Conservation (phyloP, 2,888 invertebrate genomes). For the Lasioglossum morio region DNA sequence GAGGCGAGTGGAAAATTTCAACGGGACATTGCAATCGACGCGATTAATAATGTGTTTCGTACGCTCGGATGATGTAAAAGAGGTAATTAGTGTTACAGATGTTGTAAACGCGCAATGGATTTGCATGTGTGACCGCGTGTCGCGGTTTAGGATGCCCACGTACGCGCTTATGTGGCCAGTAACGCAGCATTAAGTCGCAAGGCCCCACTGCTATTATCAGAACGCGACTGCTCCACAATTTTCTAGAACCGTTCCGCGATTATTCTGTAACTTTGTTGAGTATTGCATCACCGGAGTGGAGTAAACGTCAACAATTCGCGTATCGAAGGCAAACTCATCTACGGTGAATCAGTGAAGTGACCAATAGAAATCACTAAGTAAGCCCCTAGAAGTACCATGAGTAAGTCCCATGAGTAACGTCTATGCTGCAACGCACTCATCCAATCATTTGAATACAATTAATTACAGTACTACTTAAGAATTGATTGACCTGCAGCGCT, state of each 20-base stretch:
- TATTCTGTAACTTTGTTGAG: constrained; percentile 9
- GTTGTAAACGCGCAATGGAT: constrained; percentile 36
- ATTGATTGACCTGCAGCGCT: neutral
- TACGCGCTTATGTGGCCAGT: constrained; percentile 64
- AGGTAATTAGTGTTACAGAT: constrained; percentile 34
- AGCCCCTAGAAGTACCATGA: neutral
- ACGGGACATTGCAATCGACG: neutral
- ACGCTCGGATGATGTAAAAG: constrained; percentile 13
- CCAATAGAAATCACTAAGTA: neutral
- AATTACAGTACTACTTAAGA: neutral
- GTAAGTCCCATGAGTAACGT: neutral
- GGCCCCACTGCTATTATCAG: constrained; percentile 9
- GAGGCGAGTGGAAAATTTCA: neutral
- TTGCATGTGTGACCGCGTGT: constrained; percentile 64
- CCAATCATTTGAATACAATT: neutral
- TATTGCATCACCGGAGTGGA: constrained; percentile 41
- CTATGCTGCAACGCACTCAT: neutral
- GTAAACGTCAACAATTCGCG: constrained; percentile 2
- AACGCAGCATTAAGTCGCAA: constrained; percentile 29
- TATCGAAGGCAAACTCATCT: neutral
- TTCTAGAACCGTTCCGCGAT: neutral
- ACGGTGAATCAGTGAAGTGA: constrained; percentile 21
- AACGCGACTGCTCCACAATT: neutral
- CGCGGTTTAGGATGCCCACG: constrained; percentile 65
- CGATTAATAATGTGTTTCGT: neutral